Base-by-base conservation (phyloP, 2,797 vertebrate species). In the Phrynocephalus vlangalii region DNA sequence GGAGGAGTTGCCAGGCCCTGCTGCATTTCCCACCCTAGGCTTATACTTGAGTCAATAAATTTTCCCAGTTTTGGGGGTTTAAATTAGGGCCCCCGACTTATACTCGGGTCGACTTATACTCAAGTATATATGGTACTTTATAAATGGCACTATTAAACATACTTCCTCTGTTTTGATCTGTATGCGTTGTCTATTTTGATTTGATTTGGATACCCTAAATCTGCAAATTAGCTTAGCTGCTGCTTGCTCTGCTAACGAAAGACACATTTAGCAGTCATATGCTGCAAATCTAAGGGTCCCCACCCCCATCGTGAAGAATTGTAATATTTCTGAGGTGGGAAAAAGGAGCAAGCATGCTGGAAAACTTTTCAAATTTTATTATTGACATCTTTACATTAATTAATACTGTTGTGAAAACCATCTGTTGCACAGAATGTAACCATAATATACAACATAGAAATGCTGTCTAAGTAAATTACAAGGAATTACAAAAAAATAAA, bases 371-470 rank as follows among this genome's bases (percentile, higher is more conserved):
- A 87, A 94, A 91, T 95, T 97, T 97, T 96, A 97, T 97, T 97
- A 93, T 73, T 93, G 94, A 73, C 94, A 89, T 94, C 90, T 96
- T 97, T 97, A 97, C 96, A 95, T 97, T 97, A 97, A 97, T 97
- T 93, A 97, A 95, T 98, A 99, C 98, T 98, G 98, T 98, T 97
- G 97, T 98, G 98, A 98, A 98, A 99, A 98, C 97, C 97, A 97
- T 96, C 97, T 96, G 97, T 98, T 97, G 96, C 97, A 97, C 93
- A 95, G 97, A 97, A 97, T 98, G 96, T 98, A 98, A 98, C 98
- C 98, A 97, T 97, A 98, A 98, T 97, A 96, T 98, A 98, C 97
- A 99, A 98, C 97, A 98, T 98, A 98, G 95, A 98, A 98, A 99
- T 97, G 97, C 97, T 97, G 96, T 97, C 98, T 97, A 97, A 96